Conservation (phyloP, 2,113 vertebrate genomes). For the Petrocephalus microphthalmus region DNA sequence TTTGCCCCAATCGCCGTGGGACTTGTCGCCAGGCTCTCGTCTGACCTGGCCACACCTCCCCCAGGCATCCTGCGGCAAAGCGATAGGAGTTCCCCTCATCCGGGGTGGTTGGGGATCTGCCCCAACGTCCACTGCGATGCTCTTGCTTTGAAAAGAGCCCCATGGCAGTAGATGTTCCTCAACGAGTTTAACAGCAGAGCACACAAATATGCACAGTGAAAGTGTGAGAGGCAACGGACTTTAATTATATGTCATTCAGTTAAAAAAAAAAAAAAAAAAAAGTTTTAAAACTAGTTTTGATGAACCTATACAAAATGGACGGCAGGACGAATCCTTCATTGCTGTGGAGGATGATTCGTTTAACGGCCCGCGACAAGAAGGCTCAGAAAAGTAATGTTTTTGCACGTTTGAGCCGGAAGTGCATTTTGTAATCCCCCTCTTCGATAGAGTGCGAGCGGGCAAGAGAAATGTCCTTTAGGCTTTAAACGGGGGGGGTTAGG, state of each 20-base stretch:
- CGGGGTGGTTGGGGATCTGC: neutral
- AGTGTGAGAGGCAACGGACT: neutral
- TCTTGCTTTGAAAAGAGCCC: neutral
- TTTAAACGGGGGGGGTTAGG: neutral
- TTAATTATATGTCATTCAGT: neutral
- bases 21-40: neutral
- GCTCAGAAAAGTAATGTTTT: neutral
- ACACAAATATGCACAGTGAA: neutral
- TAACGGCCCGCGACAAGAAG: neutral
- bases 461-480: constrained; percentile 5
- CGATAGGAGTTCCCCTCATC: neutral
- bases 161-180: neutral
- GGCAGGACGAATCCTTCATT: neutral
- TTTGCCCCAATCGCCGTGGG: neutral
- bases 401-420: neutral
- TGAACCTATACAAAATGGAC: neutral
- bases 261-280: neutral
- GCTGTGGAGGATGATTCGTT: neutral
- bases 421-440: too few species aligned
- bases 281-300: neutral
- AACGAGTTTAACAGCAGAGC: neutral
- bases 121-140: neutral
- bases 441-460: neutral
- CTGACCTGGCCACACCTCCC: neutral
- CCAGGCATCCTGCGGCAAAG: neutral